phyloP scores from a whole-genome alignment of 2,888 invertebrate species.

The Drosophila rellima region DNA sequence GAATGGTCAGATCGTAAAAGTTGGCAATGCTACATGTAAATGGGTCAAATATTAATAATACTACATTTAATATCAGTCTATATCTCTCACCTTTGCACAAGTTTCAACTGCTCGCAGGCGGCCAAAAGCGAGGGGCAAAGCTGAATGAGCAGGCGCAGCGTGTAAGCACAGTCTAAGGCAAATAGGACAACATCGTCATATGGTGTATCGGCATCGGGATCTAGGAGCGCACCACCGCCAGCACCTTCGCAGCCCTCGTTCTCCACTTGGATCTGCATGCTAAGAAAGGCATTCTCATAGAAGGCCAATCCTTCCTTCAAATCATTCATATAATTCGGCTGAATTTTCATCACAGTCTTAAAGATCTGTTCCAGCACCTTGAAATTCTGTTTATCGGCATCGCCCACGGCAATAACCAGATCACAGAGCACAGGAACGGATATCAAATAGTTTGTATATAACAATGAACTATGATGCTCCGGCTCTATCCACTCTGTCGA shows the following conservation, averaged over 20 bases:
- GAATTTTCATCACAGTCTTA: slow-evolving; percentile 88
- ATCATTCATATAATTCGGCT: slow-evolving; percentile 88
- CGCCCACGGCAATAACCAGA: slow-evolving; percentile 91
- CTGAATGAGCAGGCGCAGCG: slow-evolving; percentile 90
- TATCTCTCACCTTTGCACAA: slow-evolving; percentile 86
- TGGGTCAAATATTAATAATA: background rate
- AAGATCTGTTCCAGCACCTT: slow-evolving; percentile 88
- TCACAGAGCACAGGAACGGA: slow-evolving; percentile 94
- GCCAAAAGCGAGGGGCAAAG: slow-evolving; percentile 87
- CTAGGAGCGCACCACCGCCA: slow-evolving; percentile 70
- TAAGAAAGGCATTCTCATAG: slow-evolving; percentile 86
- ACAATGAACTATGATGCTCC: slow-evolving; percentile 89
- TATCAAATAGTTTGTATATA: slow-evolving; percentile 92
- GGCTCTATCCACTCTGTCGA: slow-evolving; percentile 90
- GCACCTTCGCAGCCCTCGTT: slow-evolving; percentile 83
- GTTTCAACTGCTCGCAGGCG: slow-evolving; percentile 87
- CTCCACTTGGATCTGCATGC: slow-evolving; percentile 83
- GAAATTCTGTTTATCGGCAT: slow-evolving; percentile 88
- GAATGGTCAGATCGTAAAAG: slow-evolving; percentile 91
- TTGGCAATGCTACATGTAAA: slow-evolving; percentile 88
- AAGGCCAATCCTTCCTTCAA: slow-evolving; percentile 87
- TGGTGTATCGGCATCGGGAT: slow-evolving; percentile 78
- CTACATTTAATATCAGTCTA: too few relatives aligned
- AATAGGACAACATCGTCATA: slow-evolving; percentile 90
- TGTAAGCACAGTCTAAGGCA: slow-evolving; percentile 90